Evolutionary conservation across 1,140 invertebrate genomes (phyloP).

Genomic region (Neocloeon triangulifer): DNA sequence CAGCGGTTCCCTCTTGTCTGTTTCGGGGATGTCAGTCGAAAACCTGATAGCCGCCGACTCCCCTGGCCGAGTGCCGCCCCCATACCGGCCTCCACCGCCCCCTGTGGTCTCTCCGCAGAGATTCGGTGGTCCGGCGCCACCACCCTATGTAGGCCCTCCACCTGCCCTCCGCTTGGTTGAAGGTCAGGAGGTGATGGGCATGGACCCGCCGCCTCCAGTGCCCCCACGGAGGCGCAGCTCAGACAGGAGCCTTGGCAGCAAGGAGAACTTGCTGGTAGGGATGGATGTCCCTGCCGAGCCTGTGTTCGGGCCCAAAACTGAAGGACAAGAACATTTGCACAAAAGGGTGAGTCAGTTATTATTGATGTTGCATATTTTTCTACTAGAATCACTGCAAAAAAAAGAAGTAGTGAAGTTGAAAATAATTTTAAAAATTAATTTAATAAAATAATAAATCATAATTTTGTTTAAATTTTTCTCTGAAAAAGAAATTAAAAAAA

Average conservation of each 20-base stretch:
- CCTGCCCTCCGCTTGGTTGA: background rate
- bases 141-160: background rate
- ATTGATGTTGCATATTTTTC: too few species aligned
- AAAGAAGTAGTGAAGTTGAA: too few species aligned
- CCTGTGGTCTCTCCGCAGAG: slow-evolving; percentile 7
- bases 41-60: slow-evolving; percentile 17
- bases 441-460: too few species aligned
- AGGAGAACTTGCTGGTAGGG: slow-evolving; percentile 16
- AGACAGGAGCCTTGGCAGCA: slow-evolving; percentile 22
- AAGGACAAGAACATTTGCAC: too few species aligned
- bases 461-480: too few species aligned
- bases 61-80: slow-evolving; percentile 28
- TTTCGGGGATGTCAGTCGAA: too few species aligned
- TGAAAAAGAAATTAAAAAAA: too few species aligned
- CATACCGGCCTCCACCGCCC: slow-evolving; percentile 23
- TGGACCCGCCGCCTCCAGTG: slow-evolving; percentile 18
- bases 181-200: slow-evolving; percentile 18
- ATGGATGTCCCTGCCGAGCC: too few species aligned
- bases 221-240: slow-evolving; percentile 28
- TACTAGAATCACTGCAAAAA: too few species aligned
- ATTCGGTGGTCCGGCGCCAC: slow-evolving; percentile 4
- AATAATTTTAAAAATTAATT: too few species aligned
- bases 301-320: slow-evolving; percentile 8
- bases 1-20: too few species aligned
- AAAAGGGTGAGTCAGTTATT: too few species aligned